These are phyloP conservation scores for Thelaira solivaga DNA, from an alignment of 2,888 invertebrate genomes.

Conservation along the genomic window DNA sequence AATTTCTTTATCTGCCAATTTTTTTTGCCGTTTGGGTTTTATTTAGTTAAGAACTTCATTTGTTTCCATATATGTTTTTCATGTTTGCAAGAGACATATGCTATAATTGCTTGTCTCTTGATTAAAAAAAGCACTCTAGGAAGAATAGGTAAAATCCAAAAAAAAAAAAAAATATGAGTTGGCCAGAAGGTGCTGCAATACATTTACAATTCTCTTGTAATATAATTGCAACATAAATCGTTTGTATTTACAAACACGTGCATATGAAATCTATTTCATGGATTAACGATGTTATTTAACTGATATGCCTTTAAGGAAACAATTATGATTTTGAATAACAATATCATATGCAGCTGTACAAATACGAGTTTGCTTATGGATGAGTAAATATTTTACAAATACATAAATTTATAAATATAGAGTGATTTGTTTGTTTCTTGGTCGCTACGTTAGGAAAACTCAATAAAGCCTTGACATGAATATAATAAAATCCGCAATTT, in stretches of 20 bases:
- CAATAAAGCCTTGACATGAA: no score
- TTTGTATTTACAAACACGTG: neutral
- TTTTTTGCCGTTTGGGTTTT: no score
- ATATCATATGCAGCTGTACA: neutral
- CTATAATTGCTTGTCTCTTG: slow-evolving; percentile 54
- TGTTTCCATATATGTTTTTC: neutral
- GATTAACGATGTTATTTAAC: slow-evolving; percentile 43
- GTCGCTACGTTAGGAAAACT: no score
- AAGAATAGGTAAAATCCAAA: neutral
- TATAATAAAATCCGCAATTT: no score
- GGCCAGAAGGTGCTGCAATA: neutral
- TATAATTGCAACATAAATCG: neutral
- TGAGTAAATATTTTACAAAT: neutral
- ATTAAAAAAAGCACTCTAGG: neutral
- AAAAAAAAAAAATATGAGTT: neutral
- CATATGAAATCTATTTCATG: slow-evolving; percentile 38
- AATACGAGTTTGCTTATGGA: no score
- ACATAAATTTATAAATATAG: neutral
- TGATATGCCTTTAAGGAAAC: slow-evolving; percentile 51
- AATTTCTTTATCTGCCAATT: no score
- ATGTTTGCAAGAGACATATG: slow-evolving; percentile 52
- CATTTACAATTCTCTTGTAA: neutral
- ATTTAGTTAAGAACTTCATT: no score
- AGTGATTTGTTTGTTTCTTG: no score
- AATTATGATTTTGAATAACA: slow-evolving; percentile 28